Evolutionary conservation across 2,888 invertebrate genomes (phyloP), one percentile per base, ranked within the genome.

Genomic region (Macropis europaea): DNA sequence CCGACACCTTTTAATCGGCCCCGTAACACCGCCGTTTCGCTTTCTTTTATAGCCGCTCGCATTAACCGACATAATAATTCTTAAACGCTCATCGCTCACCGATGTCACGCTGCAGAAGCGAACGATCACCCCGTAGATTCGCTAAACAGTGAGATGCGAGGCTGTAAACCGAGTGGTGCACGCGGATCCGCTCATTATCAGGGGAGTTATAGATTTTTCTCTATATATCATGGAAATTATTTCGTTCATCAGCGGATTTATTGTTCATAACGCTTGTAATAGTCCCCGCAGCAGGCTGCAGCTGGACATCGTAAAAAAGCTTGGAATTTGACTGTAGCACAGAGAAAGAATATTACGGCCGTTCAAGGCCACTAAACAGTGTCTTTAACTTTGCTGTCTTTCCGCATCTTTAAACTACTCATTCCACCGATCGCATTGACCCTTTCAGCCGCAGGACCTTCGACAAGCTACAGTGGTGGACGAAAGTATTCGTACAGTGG

Each of bases 1-100:
- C 26, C 42, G 42, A 50, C 72, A 42, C 67, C 57, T 57, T 47
- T 52, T 60, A 69, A 69, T 52, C 63, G 48, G 19, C 47, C 24
- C 28, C 53, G 26, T 19, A 43, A 54, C 34, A 9, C 30, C 57
- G 13, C 42, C 43, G 50, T 56, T 52, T 68, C 53, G 38, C 48
- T 36, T 62, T 47, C 59, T 72, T n/a, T 61, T 50, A 42, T 28
- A n/a, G 36, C 24, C 26, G 19, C 7, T 19, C 13, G 56, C 50
- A 22, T 62, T 45, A 54, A 53, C 42, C 42, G 61, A 42, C 54
- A 19, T 60, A 48, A 60, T 66, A 60, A 50, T 61, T 40, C 54
- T 47, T 66, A 61, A 56, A 17, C 34, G 45, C 30, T 47, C 56
- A 28, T 56, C 54, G 52, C 36, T 69, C 45, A 52, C 17, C 48